These are phyloP conservation scores for Oreochromis niloticus DNA, from an alignment of 2,113 vertebrate species.

Conservation along the genomic window DNA sequence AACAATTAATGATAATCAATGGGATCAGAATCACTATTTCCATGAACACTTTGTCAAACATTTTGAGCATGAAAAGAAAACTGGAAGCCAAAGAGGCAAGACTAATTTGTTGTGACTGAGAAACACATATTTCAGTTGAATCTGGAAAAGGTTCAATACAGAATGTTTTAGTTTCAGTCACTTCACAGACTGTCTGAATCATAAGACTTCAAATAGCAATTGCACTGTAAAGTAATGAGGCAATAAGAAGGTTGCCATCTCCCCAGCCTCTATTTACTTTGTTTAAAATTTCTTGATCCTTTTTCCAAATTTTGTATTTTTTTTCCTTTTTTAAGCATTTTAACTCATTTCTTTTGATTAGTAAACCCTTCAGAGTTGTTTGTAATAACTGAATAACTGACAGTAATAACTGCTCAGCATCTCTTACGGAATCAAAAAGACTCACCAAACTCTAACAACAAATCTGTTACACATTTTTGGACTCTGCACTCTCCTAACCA, in stretches of 20 bases:
- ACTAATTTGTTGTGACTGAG: conserved; percentile 26
- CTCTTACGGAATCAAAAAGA: neutral
- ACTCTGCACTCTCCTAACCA: conserved; percentile 1
- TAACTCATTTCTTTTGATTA: neutral
- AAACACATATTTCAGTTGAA: neutral
- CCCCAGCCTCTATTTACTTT: neutral
- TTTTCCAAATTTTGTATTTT: neutral
- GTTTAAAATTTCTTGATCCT: neutral
- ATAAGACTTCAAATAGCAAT: neutral
- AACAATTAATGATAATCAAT: conserved; percentile 23
- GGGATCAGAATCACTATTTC: conserved; percentile 10
- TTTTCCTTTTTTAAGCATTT: neutral
- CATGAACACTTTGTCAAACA: conserved; percentile 27
- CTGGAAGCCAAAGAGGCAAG: neutral
- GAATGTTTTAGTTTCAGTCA: neutral
- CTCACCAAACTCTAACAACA: neutral
- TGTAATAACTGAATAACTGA: neutral
- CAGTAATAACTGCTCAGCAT: neutral
- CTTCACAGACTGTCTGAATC: neutral
- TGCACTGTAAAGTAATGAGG: neutral
- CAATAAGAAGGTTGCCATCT: neutral
- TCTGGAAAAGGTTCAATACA: neutral
- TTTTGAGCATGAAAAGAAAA: conserved; percentile 22
- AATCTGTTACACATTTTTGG: neutral
- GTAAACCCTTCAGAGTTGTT: neutral